These are phyloP conservation scores for Apteryx mantelli DNA, from an alignment of 2,113 vertebrate species.

Conservation along the genomic window DNA sequence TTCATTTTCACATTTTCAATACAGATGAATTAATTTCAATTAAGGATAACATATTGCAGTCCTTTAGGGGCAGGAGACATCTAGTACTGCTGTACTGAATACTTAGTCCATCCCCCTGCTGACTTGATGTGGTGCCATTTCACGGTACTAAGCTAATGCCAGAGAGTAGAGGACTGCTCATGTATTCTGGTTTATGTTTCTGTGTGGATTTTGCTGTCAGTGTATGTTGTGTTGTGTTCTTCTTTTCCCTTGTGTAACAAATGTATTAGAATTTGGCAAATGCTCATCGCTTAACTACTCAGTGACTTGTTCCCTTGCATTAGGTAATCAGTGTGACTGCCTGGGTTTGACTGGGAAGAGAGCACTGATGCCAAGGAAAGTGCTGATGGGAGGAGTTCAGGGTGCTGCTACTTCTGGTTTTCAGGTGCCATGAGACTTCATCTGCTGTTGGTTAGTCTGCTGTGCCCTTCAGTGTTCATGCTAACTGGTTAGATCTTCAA, in stretches of 20 bases:
- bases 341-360: background rate
- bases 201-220: background rate
- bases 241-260: background rate
- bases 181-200: background rate
- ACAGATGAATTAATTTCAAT: slow-evolving; percentile 17
- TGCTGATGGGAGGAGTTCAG: background rate
- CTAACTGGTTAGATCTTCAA: background rate
- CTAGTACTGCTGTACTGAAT: background rate
- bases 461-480: background rate
- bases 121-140: background rate
- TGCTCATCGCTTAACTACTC: background rate
- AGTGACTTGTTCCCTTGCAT: background rate
- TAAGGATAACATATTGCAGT: background rate
- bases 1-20: slow-evolving; percentile 12
- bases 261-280: background rate
- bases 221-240: background rate
- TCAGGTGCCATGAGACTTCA: background rate
- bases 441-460: background rate
- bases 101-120: background rate
- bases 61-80: background rate
- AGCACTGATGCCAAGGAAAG: background rate
- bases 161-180: background rate
- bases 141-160: background rate
- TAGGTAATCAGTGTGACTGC: background rate
- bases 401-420: background rate